phyloP scores from a whole-genome alignment of 2,888 invertebrate genomes.

The Boloria euphrosyne region DNA sequence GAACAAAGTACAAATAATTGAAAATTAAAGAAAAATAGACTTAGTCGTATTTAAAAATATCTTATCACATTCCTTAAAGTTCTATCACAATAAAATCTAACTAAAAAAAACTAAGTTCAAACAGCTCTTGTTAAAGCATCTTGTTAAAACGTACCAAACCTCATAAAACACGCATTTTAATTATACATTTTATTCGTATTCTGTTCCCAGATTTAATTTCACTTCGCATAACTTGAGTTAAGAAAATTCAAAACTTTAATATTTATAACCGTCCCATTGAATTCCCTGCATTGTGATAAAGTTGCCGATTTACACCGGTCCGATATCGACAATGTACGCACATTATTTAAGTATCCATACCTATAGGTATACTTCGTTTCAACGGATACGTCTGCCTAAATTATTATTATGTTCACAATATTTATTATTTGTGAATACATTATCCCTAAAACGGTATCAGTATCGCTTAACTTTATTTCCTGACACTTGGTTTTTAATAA shows the following conservation, averaged over 20 bases:
- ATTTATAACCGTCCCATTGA: constrained; percentile 56
- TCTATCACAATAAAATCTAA: too few species aligned
- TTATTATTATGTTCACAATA: constrained; percentile 29
- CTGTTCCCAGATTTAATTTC: constrained; percentile 41
- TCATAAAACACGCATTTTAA: background rate
- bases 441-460: constrained; percentile 16
- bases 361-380: constrained; percentile 26
- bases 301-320: constrained; percentile 49
- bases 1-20: too few species aligned
- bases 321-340: constrained; percentile 34
- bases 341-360: constrained; percentile 40
- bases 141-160: background rate
- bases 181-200: constrained; percentile 20
- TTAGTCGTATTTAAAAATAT: too few species aligned
- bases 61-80: too few species aligned
- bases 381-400: constrained; percentile 28
- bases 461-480: constrained; percentile 9
- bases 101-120: too few species aligned
- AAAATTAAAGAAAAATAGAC: too few species aligned
- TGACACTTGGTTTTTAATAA: background rate
- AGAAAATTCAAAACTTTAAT: constrained; percentile 49
- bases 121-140: background rate
- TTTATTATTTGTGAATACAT: constrained; percentile 27
- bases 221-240: constrained; percentile 27
- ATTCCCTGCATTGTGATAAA: constrained; percentile 46